Evolutionary conservation across 2,888 invertebrate genomes (phyloP), one percentile per base, ranked within the genome.

Genomic region (Nowickia ferox): DNA sequence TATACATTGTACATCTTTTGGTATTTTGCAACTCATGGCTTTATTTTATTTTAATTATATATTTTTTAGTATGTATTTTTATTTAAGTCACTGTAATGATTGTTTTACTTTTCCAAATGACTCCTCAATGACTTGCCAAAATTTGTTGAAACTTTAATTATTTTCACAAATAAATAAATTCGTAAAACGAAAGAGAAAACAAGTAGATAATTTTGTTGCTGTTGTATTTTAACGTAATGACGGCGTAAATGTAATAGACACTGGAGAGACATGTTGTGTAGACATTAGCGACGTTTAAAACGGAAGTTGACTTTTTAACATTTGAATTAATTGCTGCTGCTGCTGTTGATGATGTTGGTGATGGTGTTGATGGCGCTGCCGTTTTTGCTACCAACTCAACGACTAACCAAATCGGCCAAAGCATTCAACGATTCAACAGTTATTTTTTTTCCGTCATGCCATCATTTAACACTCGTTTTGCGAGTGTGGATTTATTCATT

Each of bases 71-170:
- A 65, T 46, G 19, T 17, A 15, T 0, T 44, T 68, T 51, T 76
- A 55, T 71, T 71, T 57, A 88, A 90, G 90, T 91, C 91, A 90
- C 90, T 89, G 89, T 88, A 89, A 90, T 91, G 91, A 90, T 91
- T 91, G 88, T 89, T 72, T 84, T 79, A 46, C 61, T 72, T 65
- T 69, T 15, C 48, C 59, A 84, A 79, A 84, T 78, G 76, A 77
- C 81, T 72, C 38, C 17, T 88, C 87, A 79, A 90, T 90, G 89
- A 84, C 84, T 72, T 74, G 81, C 85, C 87, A 89, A 90, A 89
- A 90, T 89, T 89, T 69, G 78, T 88, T 88, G 59, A 82, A 90
- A 91, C 88, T 91, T 91, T 91, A 91, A 91, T 91, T 91, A 90
- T 91, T 91, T 90, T 87, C 69, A 82, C 87, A 84, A 86, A 87